A percentile compares a stretch with the other conserved stretches of the same genome.
These are phyloP conservation scores for Rhineura floridana DNA, from an alignment of 2,113 vertebrate genomes.

Conservation along the genomic window DNA sequence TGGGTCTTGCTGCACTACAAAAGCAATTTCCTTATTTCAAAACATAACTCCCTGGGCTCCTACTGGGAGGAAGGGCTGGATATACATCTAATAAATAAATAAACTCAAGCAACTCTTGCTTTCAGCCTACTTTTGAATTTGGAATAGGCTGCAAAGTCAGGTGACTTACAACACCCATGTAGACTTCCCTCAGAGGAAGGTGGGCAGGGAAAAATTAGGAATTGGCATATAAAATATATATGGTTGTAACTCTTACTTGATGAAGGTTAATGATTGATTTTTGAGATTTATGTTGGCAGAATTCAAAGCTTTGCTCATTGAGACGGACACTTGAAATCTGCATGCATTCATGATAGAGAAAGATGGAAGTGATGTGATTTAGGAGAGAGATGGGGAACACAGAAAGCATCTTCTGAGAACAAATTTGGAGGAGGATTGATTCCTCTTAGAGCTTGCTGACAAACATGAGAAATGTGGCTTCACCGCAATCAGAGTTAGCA, in stretches of 20 bases:
- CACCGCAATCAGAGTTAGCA: not conserved
- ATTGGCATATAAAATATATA: not conserved
- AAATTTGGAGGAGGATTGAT: not conserved
- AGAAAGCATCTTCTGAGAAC: not conserved
- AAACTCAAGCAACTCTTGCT: not conserved
- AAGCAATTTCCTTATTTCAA: not conserved
- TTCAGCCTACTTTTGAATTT: not conserved
- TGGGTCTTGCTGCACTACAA: not conserved
- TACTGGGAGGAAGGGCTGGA: too few relatives aligned
- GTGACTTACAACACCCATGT: not conserved
- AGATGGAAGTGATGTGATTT: not conserved
- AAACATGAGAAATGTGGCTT: not conserved
- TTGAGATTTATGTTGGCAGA: not conserved
- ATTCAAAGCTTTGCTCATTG: not conserved
- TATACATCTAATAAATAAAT: too few relatives aligned
- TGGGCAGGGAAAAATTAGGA: too few relatives aligned
- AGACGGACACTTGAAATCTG: not conserved
- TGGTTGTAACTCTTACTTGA: not conserved
- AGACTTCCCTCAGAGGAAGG: not conserved
- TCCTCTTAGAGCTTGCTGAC: not conserved
- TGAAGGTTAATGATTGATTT: not conserved
- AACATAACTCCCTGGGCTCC: not conserved
- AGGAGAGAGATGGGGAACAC: not conserved
- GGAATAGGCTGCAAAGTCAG: not conserved
- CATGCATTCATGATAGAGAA: not conserved